Evolutionary conservation across 2,888 invertebrate species (phyloP).

Genomic region (Julus scanicus): DNA sequence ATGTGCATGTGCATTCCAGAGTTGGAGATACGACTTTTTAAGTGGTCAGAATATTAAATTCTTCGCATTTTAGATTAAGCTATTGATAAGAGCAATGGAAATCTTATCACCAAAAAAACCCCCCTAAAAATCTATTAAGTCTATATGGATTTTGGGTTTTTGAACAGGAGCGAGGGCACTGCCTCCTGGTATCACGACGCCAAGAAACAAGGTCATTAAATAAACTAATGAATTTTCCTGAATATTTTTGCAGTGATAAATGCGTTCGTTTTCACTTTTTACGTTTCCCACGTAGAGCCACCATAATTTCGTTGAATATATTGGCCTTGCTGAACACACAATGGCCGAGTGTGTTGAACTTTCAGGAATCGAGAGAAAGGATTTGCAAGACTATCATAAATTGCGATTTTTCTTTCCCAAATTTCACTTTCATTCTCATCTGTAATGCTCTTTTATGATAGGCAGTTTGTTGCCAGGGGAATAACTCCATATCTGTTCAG

Average conservation of each 20-base stretch:
- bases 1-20: background rate
- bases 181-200: slow-evolving; percentile 2
- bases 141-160: background rate
- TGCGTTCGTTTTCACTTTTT: background rate
- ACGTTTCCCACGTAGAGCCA: background rate
- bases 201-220: slow-evolving; percentile 17
- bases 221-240: background rate
- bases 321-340: background rate
- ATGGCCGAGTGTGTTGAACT: slow-evolving; percentile 37
- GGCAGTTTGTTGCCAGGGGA: background rate
- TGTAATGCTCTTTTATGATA: background rate
- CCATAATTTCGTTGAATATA: background rate
- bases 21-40: background rate
- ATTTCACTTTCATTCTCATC: background rate
- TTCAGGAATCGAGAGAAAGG: background rate
- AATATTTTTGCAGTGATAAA: background rate
- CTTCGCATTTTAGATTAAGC: background rate
- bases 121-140: background rate
- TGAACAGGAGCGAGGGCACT: slow-evolving; percentile 39
- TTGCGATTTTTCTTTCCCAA: background rate
- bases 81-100: background rate
- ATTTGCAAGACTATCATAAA: background rate
- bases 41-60: slow-evolving; percentile 36
- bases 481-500: background rate
- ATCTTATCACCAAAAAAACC: background rate